Evolutionary conservation across 2,113 vertebrate genomes (phyloP).

Genomic region (Bufo bufo): DNA sequence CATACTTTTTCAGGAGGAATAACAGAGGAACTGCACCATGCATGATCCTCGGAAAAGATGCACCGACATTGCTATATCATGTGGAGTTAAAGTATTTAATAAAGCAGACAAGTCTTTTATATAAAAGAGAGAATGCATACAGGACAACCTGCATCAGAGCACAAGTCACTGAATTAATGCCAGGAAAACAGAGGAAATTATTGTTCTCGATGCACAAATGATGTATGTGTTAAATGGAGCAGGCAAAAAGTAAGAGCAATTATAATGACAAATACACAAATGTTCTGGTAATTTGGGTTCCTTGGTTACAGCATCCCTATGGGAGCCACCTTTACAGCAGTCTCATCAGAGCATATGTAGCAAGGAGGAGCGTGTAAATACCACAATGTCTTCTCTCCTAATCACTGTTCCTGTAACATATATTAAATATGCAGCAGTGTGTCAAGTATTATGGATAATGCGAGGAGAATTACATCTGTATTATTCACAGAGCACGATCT

Average conservation of each 20-base stretch:
- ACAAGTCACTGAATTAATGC: background rate
- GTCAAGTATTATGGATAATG: slow-evolving; percentile 24
- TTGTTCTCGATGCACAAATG: background rate
- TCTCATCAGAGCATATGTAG: slow-evolving; percentile 16
- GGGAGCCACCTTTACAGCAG: slow-evolving; percentile 40
- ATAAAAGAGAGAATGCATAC: background rate
- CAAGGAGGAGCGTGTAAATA: slow-evolving; percentile 16
- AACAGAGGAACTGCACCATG: too few relatives aligned
- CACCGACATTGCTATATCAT: background rate
- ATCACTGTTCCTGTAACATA: background rate
- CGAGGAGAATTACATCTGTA: background rate
- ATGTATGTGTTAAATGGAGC: slow-evolving; percentile 40
- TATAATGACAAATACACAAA: slow-evolving; percentile 41
- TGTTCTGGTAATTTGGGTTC: slow-evolving; percentile 25
- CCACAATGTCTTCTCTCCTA: slow-evolving; percentile 2
- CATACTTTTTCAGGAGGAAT: too few relatives aligned
- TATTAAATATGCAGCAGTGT: slow-evolving; percentile 30
- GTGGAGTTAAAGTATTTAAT: background rate
- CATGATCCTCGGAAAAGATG: too few relatives aligned
- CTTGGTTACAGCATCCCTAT: slow-evolving; percentile 27
- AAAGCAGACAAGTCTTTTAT: background rate
- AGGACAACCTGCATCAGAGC: too few relatives aligned
- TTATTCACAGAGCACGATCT: background rate
- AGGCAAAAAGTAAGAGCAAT: slow-evolving; percentile 24
- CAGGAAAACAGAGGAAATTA: background rate